phyloP scores from a whole-genome alignment of 2,113 vertebrate species.

The Apteryx mantelli region DNA sequence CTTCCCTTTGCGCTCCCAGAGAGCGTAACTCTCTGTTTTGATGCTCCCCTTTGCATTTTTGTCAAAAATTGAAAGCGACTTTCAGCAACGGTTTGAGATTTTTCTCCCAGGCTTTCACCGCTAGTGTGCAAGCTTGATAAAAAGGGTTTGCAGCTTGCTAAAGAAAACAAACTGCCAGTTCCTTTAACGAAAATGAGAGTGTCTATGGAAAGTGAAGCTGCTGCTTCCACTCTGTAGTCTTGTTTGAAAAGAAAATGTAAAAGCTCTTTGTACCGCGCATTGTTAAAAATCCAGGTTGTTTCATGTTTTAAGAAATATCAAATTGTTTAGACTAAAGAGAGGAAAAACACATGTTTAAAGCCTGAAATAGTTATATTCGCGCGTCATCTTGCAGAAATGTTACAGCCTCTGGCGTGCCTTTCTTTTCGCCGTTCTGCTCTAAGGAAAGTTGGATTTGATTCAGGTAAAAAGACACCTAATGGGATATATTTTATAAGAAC shows the following conservation, averaged over 20 bases:
- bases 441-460: background rate
- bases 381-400: background rate
- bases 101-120: background rate
- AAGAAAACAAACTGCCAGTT: conserved; percentile 14
- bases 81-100: background rate
- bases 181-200: background rate
- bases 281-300: background rate
- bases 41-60: background rate
- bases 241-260: background rate
- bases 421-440: background rate
- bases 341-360: fast-evolving
- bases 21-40: background rate
- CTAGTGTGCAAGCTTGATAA: background rate
- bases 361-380: background rate
- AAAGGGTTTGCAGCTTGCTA: background rate
- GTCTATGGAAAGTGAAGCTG: background rate
- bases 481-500: background rate
- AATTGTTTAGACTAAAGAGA: background rate
- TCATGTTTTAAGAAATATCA: background rate
- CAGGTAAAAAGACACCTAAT: fast-evolving
- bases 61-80: background rate
- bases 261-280: background rate
- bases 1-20: background rate
- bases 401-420: background rate
- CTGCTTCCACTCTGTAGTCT: background rate